Base-by-base conservation (phyloP, 1,140 invertebrate genomes). In the Leguminivora glycinivorella region DNA sequence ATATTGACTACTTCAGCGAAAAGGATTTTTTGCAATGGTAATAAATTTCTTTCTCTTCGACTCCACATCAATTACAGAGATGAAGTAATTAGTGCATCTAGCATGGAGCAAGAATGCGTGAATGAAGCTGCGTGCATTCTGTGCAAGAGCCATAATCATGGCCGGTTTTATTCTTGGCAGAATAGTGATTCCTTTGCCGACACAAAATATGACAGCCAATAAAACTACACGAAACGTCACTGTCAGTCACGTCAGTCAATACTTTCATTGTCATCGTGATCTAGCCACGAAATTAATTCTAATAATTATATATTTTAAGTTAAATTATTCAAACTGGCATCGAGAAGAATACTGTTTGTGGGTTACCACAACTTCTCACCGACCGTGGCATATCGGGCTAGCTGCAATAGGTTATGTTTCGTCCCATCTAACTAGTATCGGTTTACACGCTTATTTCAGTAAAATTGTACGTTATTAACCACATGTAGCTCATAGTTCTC, bases 271-370 rank as follows among this genome's bases (percentile, higher is more conserved):
- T 47, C 40, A 52, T 69, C 25, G 47, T 31, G 14, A 22, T 43
- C 22, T 26, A 9, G 10, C 25, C n/a, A 43, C 40, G 24, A 14
- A 56, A 69, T 43, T 43, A 52, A 52, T 26, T 56, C 7, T 69
- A 31, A 47, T 52, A 69, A n/a, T 29, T 52, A 24, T 6, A 25
- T 19, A 34, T 67, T 29, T 69, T 38, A 29, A 63, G 58, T 70
- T 58, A 70, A 70, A 56, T 72, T 56, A 38, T 71, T 78, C 88
- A 90, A 90, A 80, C 88, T 90, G 88, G 88, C 88, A 88, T 83
- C 85, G 22, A 83, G 82, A 81, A 82, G 83, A 72, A 34, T 88
- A 38, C 56, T 85, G 22, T 60, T 88, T 12, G 77, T 90, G 68
- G 83, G 86, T 22, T 79, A 83, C 73, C 84, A 84, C 72, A 84